Evolutionary conservation across 2,888 invertebrate species (phyloP), one percentile per base, ranked within the genome.

Genomic region (Xestia sexstrigata): DNA sequence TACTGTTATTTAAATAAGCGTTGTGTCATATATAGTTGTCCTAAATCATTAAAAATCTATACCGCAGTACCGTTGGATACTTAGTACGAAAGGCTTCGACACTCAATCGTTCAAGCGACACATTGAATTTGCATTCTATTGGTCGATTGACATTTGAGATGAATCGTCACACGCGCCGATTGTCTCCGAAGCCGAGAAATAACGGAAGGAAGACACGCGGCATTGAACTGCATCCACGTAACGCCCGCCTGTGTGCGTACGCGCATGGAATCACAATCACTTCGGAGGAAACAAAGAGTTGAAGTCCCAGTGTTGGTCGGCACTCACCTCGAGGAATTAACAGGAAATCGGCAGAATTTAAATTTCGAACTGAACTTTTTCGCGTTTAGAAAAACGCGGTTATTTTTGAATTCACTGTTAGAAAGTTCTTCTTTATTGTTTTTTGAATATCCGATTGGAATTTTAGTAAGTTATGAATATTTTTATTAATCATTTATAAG

Each of bases 131-230:
- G 84, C 89, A 89, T 88, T 88, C 90, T 82, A 92, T 90, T 91
- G 90, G 89, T 91, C 88, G 86, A 89, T 87, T 90, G 91, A 91
- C 91, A 92, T 93, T 94, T 91, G 82, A 90, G 89, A 91, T 90
- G 87, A 90, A 90, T 91, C 83, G 78, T 58, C 74, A 73, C 70
- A 76, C 81, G 81, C 88, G 82, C 63, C 76, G 78, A 81, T 81
- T 79, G 79, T 81, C 72, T 87, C 69, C 75, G 74, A 68, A 89
- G 90, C 86, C 87, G 88, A 89, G 86, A 92, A 85, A 91, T 94
- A 95, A 95, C 95, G 95, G 95, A 95, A 95, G 95, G 95, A 95
- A 95, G 93, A 90, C 74, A 75, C 60, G 71, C 84, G 90, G 81
- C 92, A 92, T 92, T 93, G 93, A 88, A 87, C 86, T 86, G 87